phyloP scores from a whole-genome alignment of 2,797 vertebrate genomes.

The Chelidonichthys spinosus region DNA sequence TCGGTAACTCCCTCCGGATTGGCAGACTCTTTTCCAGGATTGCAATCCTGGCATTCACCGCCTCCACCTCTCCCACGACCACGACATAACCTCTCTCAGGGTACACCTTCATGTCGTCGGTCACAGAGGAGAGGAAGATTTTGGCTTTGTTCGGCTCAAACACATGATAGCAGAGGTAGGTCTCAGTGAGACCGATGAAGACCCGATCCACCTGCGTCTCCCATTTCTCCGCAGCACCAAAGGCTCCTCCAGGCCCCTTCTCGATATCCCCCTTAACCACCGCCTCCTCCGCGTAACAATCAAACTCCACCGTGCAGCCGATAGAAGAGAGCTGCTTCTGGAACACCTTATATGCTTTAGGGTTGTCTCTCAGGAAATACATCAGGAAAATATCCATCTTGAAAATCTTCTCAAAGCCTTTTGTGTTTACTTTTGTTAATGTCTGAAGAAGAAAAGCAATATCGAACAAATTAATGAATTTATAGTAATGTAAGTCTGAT shows the following conservation, averaged over 20 bases:
- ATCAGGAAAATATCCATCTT: conserved; percentile 51
- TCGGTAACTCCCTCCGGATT: conserved; percentile 18
- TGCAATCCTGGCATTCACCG: conserved; percentile 47
- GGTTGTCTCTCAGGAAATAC: conserved; percentile 65
- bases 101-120: conserved; percentile 62
- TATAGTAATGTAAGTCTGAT: neutral
- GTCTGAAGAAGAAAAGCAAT: conserved; percentile 24
- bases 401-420: conserved; percentile 56
- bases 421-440: conserved; percentile 15
- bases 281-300: conserved; percentile 47
- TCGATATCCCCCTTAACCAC: conserved; percentile 52
- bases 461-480: neutral
- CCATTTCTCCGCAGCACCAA: conserved; percentile 44
- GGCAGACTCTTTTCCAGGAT: conserved; percentile 38
- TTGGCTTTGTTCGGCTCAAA: conserved; percentile 31
- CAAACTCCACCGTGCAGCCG: conserved; percentile 19
- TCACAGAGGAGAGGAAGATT: conserved; percentile 23
- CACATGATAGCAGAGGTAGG: conserved; percentile 57
- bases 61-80: conserved; percentile 62
- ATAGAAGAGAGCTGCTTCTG: conserved; percentile 52
- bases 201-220: conserved; percentile 53
- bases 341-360: conserved; percentile 36
- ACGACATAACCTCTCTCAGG: conserved; percentile 46
- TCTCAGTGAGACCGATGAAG: conserved; percentile 22
- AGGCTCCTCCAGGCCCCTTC: conserved; percentile 31